phyloP scores from a whole-genome alignment of 2,888 invertebrate species.

The Sinotaia quadrata region DNA sequence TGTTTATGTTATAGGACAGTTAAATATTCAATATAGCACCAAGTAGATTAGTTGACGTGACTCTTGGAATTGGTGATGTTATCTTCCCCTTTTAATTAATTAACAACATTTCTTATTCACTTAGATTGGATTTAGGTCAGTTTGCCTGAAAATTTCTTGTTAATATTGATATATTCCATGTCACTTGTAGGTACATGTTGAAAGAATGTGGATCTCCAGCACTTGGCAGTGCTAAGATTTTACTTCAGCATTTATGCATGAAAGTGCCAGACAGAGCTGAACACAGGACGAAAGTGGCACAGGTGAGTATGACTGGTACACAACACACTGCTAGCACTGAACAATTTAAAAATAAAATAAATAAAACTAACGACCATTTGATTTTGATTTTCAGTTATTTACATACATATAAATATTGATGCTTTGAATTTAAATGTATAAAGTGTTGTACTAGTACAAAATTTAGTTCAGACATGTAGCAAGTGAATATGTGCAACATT shows the following conservation, averaged over 20 bases:
- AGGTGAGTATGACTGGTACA: constrained; percentile 51
- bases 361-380: not conserved
- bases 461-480: no score
- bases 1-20: no score
- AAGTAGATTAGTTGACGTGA: no score
- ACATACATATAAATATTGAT: constrained; percentile 5
- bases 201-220: constrained; percentile 58
- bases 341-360: not conserved
- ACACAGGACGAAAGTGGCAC: constrained; percentile 71
- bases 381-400: not conserved
- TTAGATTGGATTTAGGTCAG: no score
- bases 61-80: no score
- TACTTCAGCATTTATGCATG: constrained; percentile 73
- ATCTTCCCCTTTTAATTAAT: no score
- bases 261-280: constrained; percentile 74
- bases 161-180: no score
- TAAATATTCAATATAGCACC: no score
- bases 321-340: no score
- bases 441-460: not conserved
- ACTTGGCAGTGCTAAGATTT: constrained; percentile 61
- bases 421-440: not conserved
- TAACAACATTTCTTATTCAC: no score
- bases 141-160: no score
- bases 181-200: constrained; percentile 51
- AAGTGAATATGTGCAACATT: no score